Evolutionary conservation across 2,888 invertebrate species (phyloP), one percentile per base, ranked within the genome.

Genomic region (Lingula anatina): DNA sequence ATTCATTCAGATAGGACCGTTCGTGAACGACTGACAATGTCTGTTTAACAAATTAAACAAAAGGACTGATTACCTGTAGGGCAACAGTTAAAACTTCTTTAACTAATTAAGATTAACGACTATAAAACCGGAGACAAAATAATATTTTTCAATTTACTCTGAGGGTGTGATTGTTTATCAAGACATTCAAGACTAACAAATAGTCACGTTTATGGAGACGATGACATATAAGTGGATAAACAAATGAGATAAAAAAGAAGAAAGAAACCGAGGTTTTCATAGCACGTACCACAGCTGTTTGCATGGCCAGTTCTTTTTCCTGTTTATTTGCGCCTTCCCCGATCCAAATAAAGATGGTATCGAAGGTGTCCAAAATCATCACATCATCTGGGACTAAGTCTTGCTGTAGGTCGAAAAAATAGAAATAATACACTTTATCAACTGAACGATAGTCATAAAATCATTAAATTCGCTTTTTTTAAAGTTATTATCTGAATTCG

Each of bases 341-440:
- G 51, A 89, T 81, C 94, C 95, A 95, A 53, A 92, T 80, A 80
- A 87, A 94, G 53, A 93, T 80, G 1, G 85, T 80, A 60, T 85
- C 83, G 72, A 88, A 86, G 20, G 87, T 86, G 77, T 95, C 95
- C 64, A 95, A 77, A 31, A 94, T 79, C 82, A 88, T 90, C 35
- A 87, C 83, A 73, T 92, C 89, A 77, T 94, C 94, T 24, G 89
- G 86, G 47, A 87, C 64, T 28, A 71, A 60, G 50, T 75, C 87
- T 71, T 85, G 83, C 76, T 93, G 89, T 2, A 50, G 43, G 28
- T n/a, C n/a, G 28, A 44, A 45, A 46, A 20, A 23, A 41, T n/a
- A 42, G 23, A 40, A 23, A 15, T 18, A 7, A 2, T 31, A 4
- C 20, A 9, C 5, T 5, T 26, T 18, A 15, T 42, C 5, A n/a